phyloP scores from a whole-genome alignment of 1,140 invertebrate genomes.

The Drosophila repleta region DNA sequence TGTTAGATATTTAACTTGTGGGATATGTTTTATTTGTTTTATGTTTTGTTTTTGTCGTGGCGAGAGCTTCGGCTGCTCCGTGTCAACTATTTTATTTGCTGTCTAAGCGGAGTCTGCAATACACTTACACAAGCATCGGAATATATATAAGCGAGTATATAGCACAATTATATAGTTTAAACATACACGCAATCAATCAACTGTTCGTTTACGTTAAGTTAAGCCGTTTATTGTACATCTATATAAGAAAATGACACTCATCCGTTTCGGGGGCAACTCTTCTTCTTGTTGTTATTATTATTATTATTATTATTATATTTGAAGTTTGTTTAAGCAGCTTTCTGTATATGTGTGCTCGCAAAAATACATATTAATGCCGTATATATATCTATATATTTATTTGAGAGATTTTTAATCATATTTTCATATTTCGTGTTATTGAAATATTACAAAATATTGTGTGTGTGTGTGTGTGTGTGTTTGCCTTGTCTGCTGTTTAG shows the following conservation, averaged over 20 bases:
- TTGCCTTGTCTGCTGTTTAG: constrained; percentile 8
- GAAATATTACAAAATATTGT: constrained; percentile 58
- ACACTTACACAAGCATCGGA: constrained; percentile 58
- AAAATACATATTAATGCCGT: constrained; percentile 49
- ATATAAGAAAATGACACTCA: constrained; percentile 18
- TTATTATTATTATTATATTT: neutral
- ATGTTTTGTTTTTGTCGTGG: neutral
- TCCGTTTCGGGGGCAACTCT: neutral
- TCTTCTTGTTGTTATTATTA: too few relatives aligned
- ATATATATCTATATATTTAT: constrained; percentile 18
- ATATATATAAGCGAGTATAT: constrained; percentile 74
- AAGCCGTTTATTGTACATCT: constrained; percentile 59
- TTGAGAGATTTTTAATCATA: neutral
- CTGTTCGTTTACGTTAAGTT: constrained; percentile 27
- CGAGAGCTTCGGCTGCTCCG: too few relatives aligned
- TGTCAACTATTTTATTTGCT: neutral
- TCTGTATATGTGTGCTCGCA: constrained; percentile 52
- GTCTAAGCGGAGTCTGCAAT: constrained; percentile 56
- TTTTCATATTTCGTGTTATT: constrained; percentile 10
- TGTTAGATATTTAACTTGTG: constrained; percentile 24
- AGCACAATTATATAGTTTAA: constrained; percentile 71
- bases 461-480: too few relatives aligned
- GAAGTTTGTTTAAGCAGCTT: constrained; percentile 30
- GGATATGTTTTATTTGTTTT: constrained; percentile 56
- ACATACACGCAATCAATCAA: constrained; percentile 54